Percentiles rank a stretch among this genome's conserved stretches.
phyloP scores from a whole-genome alignment of 2,888 invertebrate genomes.

The Oeneis ivallda region DNA sequence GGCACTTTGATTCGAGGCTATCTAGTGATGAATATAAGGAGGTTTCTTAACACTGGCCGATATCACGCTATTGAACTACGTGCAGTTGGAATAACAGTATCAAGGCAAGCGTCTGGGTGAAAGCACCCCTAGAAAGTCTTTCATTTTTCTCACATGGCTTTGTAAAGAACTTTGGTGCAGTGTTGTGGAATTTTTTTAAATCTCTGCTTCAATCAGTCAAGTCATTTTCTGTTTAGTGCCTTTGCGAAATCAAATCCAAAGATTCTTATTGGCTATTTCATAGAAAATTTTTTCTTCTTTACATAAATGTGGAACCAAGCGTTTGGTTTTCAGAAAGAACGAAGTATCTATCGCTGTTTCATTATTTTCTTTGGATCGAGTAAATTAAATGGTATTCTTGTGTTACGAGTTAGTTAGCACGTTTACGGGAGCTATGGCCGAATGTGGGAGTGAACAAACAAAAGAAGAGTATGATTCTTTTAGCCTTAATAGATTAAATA shows the following conservation, averaged over 20 bases:
- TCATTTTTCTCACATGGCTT: constrained; percentile 42
- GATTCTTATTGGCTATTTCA: background rate
- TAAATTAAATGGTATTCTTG: background rate
- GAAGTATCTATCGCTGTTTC: background rate
- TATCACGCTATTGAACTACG: constrained; percentile 59
- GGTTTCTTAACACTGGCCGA: constrained; percentile 59
- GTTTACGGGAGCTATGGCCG: background rate
- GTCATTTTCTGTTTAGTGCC: constrained; percentile 2
- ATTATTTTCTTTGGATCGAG: background rate
- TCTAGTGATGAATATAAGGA: constrained; percentile 52
- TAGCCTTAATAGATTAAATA: background rate
- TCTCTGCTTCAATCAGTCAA: background rate
- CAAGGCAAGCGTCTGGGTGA: constrained; percentile 45
- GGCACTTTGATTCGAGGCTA: constrained; percentile 63
- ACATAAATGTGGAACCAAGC: constrained; percentile 5
- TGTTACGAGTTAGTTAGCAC: background rate
- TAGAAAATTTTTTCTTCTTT: background rate
- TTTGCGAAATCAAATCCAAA: too few relatives aligned
- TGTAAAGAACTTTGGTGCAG: constrained; percentile 29
- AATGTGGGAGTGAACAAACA: background rate
- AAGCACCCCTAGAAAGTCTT: constrained; percentile 44
- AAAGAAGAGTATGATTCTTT: background rate
- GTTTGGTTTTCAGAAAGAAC: background rate
- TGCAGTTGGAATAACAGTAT: constrained; percentile 71
- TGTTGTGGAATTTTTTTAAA: constrained; percentile 19